Base-by-base conservation (phyloP, 1,140 invertebrate genomes). In the Drosophila orena region DNA sequence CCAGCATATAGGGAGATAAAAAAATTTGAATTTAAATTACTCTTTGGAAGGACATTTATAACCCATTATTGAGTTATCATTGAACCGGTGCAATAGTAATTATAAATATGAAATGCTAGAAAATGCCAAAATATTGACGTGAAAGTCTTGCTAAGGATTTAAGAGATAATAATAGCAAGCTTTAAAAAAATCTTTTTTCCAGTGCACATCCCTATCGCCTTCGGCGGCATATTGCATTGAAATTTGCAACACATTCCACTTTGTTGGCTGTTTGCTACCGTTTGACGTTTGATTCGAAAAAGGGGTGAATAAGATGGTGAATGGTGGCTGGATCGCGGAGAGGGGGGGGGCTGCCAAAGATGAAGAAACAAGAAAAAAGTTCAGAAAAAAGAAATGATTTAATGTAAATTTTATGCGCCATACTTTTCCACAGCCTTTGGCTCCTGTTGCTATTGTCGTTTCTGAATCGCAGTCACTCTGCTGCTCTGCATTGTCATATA, bases 351-450 rank as follows among this genome's bases (percentile, higher is more conserved):
- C 43, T 42, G 56, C 27, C 24, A 15, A 30, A 30, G 10, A 27
- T 55, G 43, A 43, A 55, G 47, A 57, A 71, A 53, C 50, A 46
- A 43, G 14, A 5, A 14, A 44, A 62, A 75, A 43, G 44, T 30
- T 38, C 11, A 57, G 22, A 34, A 49, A 61, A 58, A 81, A 77
- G 43, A 37, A 81, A 88, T 88, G 83, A 86, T 86, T 86, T 79
- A 88, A 88, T 86, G 81, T 74, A 86, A 88, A 86, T 86, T 88
- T 86, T 88, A 88, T 88, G 78, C 81, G 65, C 78, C 60, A 78
- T 85, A 80, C 83, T 85, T 83, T 84, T 57, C 56, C 43, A 42
- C 38, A 61, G 50, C n/a, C 66, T 46, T 55, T 35, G 47, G 53
- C 46, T 70, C 34, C 44, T 37, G 24, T 34, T 46, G 30, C 15